Evolutionary conservation across 2,797 vertebrate species (phyloP).

Genomic region (Furcifer pardalis): DNA sequence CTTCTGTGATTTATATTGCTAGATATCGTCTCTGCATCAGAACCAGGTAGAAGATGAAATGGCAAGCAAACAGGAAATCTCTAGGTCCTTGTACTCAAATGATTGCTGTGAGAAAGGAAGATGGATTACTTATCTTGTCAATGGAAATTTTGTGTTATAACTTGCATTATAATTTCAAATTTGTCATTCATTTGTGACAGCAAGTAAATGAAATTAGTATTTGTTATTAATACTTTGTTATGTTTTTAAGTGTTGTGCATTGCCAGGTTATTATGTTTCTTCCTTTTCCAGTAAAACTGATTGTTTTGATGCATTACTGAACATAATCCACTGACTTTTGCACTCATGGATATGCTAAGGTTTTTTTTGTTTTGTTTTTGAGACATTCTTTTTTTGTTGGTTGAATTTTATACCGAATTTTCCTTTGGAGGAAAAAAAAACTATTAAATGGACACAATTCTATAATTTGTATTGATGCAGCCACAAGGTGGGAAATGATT

Average conservation of each 20-base stretch:
- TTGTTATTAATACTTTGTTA: background rate
- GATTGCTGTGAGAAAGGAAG: background rate
- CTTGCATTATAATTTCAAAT: background rate
- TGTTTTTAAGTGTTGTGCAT: background rate
- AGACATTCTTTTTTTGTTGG: background rate
- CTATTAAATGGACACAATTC: background rate
- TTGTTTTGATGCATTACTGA: background rate
- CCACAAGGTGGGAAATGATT: background rate
- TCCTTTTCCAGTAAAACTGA: background rate
- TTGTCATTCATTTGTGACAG: background rate
- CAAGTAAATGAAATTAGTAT: background rate
- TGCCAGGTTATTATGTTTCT: slow-evolving; percentile 2
- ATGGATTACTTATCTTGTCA: background rate
- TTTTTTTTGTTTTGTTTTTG: background rate
- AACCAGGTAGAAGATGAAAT: background rate
- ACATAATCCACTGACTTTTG: background rate
- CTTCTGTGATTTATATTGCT: background rate
- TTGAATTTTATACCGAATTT: background rate
- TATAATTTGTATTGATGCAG: background rate
- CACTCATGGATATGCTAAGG: slow-evolving; percentile 1
- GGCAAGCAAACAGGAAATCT: background rate
- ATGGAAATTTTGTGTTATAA: background rate
- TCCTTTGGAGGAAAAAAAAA: background rate
- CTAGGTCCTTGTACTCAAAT: slow-evolving; percentile 21
- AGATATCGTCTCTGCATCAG: background rate